These are phyloP conservation scores for Mormyrops attenuatus DNA, from an alignment of 2,797 vertebrate species.

Conservation along the genomic window DNA sequence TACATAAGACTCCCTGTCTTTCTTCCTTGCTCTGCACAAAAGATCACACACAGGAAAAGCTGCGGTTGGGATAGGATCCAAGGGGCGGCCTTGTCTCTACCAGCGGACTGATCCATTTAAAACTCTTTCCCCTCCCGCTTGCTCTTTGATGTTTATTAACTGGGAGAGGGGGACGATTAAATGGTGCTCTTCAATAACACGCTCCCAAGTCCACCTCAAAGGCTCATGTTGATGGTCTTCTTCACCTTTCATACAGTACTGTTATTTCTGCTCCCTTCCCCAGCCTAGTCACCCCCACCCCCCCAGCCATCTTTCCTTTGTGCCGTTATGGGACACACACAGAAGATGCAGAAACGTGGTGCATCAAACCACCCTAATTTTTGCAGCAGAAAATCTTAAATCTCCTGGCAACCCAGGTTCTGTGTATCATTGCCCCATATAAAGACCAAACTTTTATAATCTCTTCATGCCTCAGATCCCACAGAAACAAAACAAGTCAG, in stretches of 20 bases:
- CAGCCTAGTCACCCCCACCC: not conserved
- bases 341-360: not conserved
- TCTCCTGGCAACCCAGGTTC: not conserved
- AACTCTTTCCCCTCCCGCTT: not conserved
- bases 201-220: not conserved
- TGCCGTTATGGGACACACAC: not conserved
- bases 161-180: not conserved
- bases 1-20: not conserved
- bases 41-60: constrained; percentile 14
- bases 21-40: not conserved
- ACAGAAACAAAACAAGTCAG: not conserved
- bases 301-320: not conserved
- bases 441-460: not conserved
- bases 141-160: constrained; percentile 8
- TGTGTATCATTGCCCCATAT: not conserved
- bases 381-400: not conserved
- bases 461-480: not conserved
- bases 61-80: not conserved
- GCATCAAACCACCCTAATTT: not conserved
- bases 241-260: not conserved
- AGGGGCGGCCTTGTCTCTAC: not conserved
- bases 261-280: not conserved
- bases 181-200: not conserved
- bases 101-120: not conserved
- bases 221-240: not conserved